Base-by-base conservation (phyloP, 2,888 invertebrate species). In the Cosmopolites sordidus region DNA sequence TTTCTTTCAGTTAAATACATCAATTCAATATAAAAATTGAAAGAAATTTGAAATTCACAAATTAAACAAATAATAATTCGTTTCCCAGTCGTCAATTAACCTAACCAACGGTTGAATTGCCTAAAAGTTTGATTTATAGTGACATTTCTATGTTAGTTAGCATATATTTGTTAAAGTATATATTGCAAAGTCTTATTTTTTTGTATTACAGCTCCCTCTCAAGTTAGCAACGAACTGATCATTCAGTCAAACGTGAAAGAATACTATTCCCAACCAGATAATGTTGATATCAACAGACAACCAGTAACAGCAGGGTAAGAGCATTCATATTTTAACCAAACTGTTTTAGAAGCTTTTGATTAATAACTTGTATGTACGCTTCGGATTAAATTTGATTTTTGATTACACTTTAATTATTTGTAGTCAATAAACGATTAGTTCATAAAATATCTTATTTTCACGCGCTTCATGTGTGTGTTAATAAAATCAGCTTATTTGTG, bases 221-320 rank as follows among this genome's bases (percentile, higher is more conserved):
- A 58, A 18, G 52, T 73, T 38, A 76, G 74, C 56, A 69, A 66
- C 41, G 73, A 73, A 40, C 62, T 70, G 37, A 72, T 74, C 52
- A 72, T 75, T 43, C 59, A 65, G 16, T 14, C 29, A 5, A 70
- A 71, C 54, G 65, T 66, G 1, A 73, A 71, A 52, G 71, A 74
- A 45, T 71, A 70, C 56, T 64, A 66, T 42, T 71, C 71, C 29
- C 69, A 71, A 14, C 76, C 77, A 3, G 83, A 83, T 64, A 83
- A 83, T 69, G 75, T 82, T n/a, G 78, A 79, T 64, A 82, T 83
- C 60, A 77, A 79, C 51, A 74, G 80, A 56, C 82, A 82, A 62
- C 83, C 83, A 12, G 77, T 83, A 47, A 82, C 83, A 66, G 80
- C 82, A 62, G 83, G 83, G 83, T 83, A 77, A 75, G 79, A 64